A percentile compares a stretch with the other conserved stretches of the same genome.
Conservation (phyloP, 1,140 invertebrate species). For the Zaprionus capensis region DNA sequence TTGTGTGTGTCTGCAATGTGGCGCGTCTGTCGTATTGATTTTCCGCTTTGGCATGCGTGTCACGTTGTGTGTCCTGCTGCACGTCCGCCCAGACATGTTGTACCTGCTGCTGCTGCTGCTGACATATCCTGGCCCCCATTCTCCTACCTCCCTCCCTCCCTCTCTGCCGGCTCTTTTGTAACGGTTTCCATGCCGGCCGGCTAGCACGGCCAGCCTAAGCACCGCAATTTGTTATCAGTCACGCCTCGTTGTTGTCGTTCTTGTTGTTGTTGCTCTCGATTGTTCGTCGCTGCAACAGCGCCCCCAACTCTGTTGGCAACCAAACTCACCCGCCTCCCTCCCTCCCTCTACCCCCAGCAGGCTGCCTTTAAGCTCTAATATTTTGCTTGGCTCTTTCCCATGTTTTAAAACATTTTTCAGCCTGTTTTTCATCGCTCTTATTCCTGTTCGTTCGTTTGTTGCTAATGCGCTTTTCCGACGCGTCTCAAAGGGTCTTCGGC, state of each 20-base stretch:
- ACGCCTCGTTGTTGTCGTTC: constrained; percentile 46
- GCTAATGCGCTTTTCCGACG: constrained; percentile 43
- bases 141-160: not conserved
- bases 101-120: constrained; percentile 29
- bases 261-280: constrained; percentile 19
- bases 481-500: constrained; percentile 25
- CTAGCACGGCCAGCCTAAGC: constrained; percentile 24
- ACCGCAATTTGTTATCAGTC: constrained; percentile 63
- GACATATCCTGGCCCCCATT: constrained; percentile 36
- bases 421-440: not conserved
- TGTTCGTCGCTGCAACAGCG: constrained; percentile 28
- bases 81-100: constrained; percentile 20
- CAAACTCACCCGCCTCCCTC: not conserved
- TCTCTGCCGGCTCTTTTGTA: not conserved
- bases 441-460: not conserved
- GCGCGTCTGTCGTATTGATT: constrained; percentile 48
- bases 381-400: not conserved
- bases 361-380: constrained; percentile 28
- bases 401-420: not conserved
- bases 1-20: constrained; percentile 9
- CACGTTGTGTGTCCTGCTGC: constrained; percentile 18
- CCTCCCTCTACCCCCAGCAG: not conserved
- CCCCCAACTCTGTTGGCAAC: not conserved
- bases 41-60: constrained; percentile 53
- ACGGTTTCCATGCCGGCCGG: constrained; percentile 45